Base-by-base conservation (phyloP, 1,140 invertebrate species). In the Piezodorus guildinii region DNA sequence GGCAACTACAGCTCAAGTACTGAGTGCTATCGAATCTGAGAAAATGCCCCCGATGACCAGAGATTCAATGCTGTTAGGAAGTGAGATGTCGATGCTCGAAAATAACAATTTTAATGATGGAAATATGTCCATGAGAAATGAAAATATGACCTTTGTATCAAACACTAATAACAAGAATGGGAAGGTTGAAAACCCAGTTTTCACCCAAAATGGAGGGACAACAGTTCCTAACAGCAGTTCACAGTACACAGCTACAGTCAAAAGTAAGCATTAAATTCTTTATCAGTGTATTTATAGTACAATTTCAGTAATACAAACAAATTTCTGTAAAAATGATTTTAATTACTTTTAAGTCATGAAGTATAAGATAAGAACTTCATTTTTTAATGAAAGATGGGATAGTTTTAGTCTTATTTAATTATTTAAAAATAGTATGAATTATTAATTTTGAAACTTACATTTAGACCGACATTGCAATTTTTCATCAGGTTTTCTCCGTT, bases 191-290 rank as follows among this genome's bases (percentile, higher is more conserved):
- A 73, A 73, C 63, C 72, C 72, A 12, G 64, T 73, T 44, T 73
- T 72, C 60, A 66, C 67, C 2, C 59, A 65, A 59, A 69, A 69
- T 62, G 65, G 67, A 34, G 62, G 63, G 1, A 30, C 66, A 10
- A 58, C 65, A 10, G 8, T 63, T 15, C 65, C 68, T 3, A 56
- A 58, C 17, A 52, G 49, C 54, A 58, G 58, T 49, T 51, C 70
- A 39, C 65, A 67, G 43, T 79, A 78, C 49, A 77, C 74, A 44
- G 73, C 77, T 23, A 78, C 77, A 0, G 75, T 78, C 15, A 79
- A 78, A 76, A 79, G 78, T 80, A 71, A 70, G 69, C 69, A 49
- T 51, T 44, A 8, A 25, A 62, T 21, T 62, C 21, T n/a, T n/a
- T n/a, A n/a, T n/a, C n/a, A n/a, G n/a, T n/a, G n/a, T n/a, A n/a